phyloP scores from a whole-genome alignment of 2,113 vertebrate genomes.

The Phrynocephalus versicolor region DNA sequence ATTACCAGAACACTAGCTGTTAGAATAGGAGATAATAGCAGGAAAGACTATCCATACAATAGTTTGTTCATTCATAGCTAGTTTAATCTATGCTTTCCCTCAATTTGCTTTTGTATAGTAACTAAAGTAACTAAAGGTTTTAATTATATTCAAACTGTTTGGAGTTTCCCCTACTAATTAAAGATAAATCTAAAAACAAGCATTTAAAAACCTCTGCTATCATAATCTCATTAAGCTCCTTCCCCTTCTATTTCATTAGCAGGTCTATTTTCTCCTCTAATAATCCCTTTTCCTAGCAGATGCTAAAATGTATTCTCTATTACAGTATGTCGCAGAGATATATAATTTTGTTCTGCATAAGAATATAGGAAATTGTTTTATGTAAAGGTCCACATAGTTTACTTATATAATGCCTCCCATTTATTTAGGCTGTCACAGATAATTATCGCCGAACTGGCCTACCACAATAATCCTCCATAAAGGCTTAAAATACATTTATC shows the following conservation, averaged over 20 bases:
- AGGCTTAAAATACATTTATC: constrained; percentile 53
- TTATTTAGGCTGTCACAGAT: constrained; percentile 47
- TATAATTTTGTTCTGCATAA: constrained; percentile 7
- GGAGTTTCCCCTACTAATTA: neutral
- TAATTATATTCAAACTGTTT: constrained; percentile 29
- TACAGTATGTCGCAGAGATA: neutral
- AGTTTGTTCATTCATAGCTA: neutral
- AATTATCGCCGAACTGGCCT: constrained; percentile 37
- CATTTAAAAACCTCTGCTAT: neutral
- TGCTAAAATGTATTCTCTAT: neutral
- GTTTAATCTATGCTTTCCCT: neutral
- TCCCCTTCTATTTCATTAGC: neutral
- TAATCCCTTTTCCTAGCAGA: neutral
- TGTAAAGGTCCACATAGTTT: constrained; percentile 24
- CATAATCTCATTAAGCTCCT: constrained; percentile 6
- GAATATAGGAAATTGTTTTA: neutral
- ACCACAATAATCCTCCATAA: constrained; percentile 56
- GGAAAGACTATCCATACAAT: neutral
- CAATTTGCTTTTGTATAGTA: constrained; percentile 22
- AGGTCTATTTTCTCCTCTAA: neutral
- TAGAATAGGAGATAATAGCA: neutral
- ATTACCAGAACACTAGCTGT: neutral
- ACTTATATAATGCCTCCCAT: constrained; percentile 42
- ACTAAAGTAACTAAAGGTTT: neutral
- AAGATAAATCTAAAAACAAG: neutral